Base-by-base conservation (phyloP, 2,888 invertebrate genomes). In the Halictus ligatus region DNA sequence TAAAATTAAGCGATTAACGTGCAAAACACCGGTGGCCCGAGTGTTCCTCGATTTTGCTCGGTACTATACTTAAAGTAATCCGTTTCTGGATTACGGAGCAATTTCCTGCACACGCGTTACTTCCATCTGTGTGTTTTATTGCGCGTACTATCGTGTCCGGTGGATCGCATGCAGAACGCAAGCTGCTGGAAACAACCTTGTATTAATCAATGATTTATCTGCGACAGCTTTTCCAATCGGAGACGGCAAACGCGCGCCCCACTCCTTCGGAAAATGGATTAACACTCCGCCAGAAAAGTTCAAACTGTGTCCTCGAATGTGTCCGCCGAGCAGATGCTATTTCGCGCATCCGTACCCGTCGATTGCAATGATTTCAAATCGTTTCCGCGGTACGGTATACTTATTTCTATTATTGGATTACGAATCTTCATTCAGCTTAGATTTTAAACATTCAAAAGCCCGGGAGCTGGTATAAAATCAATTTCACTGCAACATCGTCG, bases 131-230 rank as follows among this genome's bases (percentile, higher is more conserved):
- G 35, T 69, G 40, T 69, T 69, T 69, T 40, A 69, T 69, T 10
- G 40, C 69, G 10, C 40, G 12, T 21, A 21, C 35, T 6, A 21
- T n/a, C 69, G 40, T 69, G 40, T 21, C n/a, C 40, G 40, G 21
- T 2, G 40, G 29, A 64, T 91, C 84, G 91, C 91, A 90, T 91
- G 91, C 83, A 82, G 85, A 90, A 89, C 90, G 90, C 91, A 79
- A 90, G 78, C 85, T 83, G 78, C 84, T 83, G 75, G 81, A 81
- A 83, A 87, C 85, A 86, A 74, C 83, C 81, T 87, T 85, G 40
- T 40, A 69, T 69, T 40, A 40, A 40, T 91, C 88, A 90, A 89
- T 90, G 91, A 91, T 91, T 75, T 75, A 75, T 75, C 54, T 35
- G 13, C 35, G 83, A 80, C 80, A 78, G 83, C 75, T 75, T 78